Evolutionary conservation across 2,888 invertebrate species (phyloP), one percentile per base, ranked within the genome.

Genomic region (Holacanthella duospinosa): DNA sequence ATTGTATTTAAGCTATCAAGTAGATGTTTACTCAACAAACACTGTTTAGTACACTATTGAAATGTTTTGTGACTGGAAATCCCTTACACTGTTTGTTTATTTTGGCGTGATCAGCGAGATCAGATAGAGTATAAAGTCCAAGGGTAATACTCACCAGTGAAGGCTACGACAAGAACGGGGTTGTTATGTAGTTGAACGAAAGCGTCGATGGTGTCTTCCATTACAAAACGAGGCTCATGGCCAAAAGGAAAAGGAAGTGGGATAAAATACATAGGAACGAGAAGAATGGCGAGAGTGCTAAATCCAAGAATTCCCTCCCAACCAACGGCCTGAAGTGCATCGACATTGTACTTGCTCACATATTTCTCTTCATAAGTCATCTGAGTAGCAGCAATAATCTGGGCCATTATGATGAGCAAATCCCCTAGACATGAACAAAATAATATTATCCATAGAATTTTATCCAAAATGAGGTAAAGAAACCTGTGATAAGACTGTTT

Each of bases 331-430:
- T 92, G 89, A 28, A 83, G 75, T 4, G 95, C 85, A 0, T 92
- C 89, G 57, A 95, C 89, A 77, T 93, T 89, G 72, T 86, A 81
- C 59, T 88, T 86, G 64, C 85, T 80, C 0, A 96, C 85, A 77
- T 86, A 91, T 78, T 91, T 92, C 77, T 97, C 95, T 77, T 97
- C 96, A 67, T 90, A 86, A 0, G 96, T 93, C 88, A 95, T 93
- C 79, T 95, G 94, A 63, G 86, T 82, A 0, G 93, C 88, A 24
- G 87, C 86, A 70, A 96, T 84, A 57, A 96, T 84, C 78, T 86
- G 81, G 2, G 83, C 82, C 77, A 82, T 79, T 59, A 83, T 78
- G 68, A 84, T 83, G 59, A 84, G 75, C 56, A 82, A 73, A 72
- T 83, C 82, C 58, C 82, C 82, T 79, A 74, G 36, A 44, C n/a